Evolutionary conservation across 2,797 vertebrate genomes (phyloP).

Genomic region (Anniella stebbinsi): DNA sequence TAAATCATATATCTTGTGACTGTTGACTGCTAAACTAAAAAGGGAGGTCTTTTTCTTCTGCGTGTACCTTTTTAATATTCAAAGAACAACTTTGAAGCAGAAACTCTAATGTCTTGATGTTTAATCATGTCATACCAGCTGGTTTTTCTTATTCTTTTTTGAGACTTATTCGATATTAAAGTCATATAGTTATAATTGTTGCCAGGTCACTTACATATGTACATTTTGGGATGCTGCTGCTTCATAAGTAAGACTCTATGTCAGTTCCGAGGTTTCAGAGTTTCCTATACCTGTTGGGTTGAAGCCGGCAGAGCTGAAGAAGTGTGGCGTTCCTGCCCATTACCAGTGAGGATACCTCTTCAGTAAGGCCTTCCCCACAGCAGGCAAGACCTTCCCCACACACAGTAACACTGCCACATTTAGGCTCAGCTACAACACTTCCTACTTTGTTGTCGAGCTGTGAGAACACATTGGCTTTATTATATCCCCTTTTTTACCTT

Average conservation of each 20-base stretch:
- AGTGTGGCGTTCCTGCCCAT: too few species aligned
- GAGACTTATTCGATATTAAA: neutral
- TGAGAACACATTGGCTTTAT: too few species aligned
- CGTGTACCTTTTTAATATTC: slow-evolving; percentile 1
- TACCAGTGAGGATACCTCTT: too few species aligned
- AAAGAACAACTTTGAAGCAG: neutral
- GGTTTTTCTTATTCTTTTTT: neutral
- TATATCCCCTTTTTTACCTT: too few species aligned
- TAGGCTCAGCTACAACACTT: too few species aligned
- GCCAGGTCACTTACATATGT: slow-evolving; percentile 67
- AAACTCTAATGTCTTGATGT: neutral
- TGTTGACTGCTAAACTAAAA: neutral
- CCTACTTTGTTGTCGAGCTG: too few species aligned
- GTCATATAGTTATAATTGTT: neutral
- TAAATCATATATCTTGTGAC: neutral
- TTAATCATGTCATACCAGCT: neutral
- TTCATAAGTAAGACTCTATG: slow-evolving; percentile 68
- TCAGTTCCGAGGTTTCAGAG: slow-evolving; percentile 39
- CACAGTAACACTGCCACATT: too few species aligned
- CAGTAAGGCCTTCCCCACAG: too few species aligned
- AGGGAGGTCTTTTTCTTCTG: slow-evolving; percentile 14
- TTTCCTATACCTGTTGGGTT: too few species aligned
- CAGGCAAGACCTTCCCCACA: too few species aligned
- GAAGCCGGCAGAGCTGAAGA: too few species aligned
- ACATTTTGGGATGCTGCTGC: slow-evolving; percentile 72